A percentile compares a stretch with the other conserved stretches of the same genome.
phyloP scores from a whole-genome alignment of 1,140 invertebrate species.

The roundworm (Caenorhabditis elegans) region DNA sequence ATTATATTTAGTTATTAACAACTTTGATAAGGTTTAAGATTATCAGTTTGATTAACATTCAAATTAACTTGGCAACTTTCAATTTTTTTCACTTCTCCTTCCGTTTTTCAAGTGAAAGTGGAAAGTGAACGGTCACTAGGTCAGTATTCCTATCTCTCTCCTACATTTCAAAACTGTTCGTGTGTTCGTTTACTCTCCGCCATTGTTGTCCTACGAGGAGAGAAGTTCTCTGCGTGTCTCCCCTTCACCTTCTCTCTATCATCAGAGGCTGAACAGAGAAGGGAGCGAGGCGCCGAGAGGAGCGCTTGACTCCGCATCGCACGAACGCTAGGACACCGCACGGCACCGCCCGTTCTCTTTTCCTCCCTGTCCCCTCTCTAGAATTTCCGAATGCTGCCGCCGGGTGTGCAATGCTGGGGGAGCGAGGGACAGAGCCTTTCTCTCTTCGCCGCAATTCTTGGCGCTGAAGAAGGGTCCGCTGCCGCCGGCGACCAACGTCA shows the following conservation, averaged over 20 bases:
- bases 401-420: neutral
- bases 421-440: neutral
- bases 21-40: no score
- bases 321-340: constrained; percentile 21
- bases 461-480: neutral
- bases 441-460: neutral
- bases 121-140: neutral
- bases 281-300: neutral
- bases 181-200: neutral
- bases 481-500: neutral
- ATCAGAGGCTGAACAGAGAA: neutral
- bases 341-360: constrained; percentile 20
- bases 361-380: neutral
- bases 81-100: neutral
- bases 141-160: neutral
- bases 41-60: no score
- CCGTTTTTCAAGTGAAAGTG: neutral
- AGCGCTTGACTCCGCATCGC: constrained; percentile 24
- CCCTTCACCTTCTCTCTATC: neutral
- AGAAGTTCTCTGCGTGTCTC: neutral
- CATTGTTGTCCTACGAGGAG: constrained; percentile 10
- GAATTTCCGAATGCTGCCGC: neutral
- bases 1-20: no score
- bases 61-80: no score
- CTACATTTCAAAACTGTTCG: neutral